Conservation (phyloP, 1,140 invertebrate genomes). For the Cotesia chilonis region DNA sequence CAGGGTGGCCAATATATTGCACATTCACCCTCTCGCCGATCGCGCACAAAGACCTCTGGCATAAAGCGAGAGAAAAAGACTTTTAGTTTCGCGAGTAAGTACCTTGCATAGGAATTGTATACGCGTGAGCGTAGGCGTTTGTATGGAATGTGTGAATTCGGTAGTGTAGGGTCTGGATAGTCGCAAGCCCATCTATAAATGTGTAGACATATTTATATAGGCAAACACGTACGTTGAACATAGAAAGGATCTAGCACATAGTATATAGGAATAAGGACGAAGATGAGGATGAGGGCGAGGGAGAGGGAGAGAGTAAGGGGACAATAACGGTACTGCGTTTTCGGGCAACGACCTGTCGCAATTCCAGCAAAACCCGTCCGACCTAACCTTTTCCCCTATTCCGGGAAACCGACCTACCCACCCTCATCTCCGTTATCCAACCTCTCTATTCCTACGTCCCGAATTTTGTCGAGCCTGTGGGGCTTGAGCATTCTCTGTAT, state of each 20-base stretch:
- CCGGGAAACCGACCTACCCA: conserved; percentile 30
- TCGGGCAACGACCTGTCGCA: conserved; percentile 63
- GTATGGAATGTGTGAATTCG: too few species aligned
- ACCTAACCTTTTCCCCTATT: conserved; percentile 29
- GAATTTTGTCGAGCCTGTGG: conserved; percentile 33
- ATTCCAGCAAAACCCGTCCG: conserved; percentile 46
- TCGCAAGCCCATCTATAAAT: too few species aligned
- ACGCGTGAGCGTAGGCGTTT: conserved; percentile 15
- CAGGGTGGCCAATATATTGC: too few species aligned
- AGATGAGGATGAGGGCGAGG: not conserved
- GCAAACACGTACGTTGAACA: not conserved
- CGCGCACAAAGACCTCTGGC: too few species aligned
- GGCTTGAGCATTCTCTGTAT: not conserved
- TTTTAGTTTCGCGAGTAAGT: too few species aligned
- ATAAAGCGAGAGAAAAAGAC: too few species aligned
- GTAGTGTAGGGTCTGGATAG: too few species aligned
- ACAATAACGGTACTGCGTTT: conserved; percentile 63
- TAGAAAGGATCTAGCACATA: not conserved
- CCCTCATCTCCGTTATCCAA: conserved; percentile 7
- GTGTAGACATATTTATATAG: not conserved
- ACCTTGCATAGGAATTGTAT: not conserved
- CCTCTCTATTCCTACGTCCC: conserved; percentile 26
- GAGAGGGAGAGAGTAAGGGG: conserved; percentile 39
- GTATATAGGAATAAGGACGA: conserved; percentile 29
- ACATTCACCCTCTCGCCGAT: too few species aligned